phyloP scores from a whole-genome alignment of 2,113 vertebrate species.

The Triplophysa tibetana region DNA sequence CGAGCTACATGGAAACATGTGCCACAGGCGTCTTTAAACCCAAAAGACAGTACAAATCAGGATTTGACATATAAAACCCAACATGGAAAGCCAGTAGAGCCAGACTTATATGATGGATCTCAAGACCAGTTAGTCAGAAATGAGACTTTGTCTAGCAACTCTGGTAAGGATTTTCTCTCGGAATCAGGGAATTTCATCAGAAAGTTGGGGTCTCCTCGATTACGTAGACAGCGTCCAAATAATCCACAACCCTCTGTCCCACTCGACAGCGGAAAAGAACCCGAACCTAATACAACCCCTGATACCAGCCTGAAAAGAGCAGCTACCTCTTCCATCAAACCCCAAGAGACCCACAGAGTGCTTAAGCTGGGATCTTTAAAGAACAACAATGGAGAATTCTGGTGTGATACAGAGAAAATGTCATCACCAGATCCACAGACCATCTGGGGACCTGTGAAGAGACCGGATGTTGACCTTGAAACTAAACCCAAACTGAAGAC shows the following conservation, averaged over 20 bases:
- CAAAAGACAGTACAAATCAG: background rate
- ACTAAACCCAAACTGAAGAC: constrained; percentile 54
- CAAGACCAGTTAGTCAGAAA: constrained; percentile 20
- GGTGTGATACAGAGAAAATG: constrained; percentile 36
- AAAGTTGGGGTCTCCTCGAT: constrained; percentile 59
- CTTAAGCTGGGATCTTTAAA: constrained; percentile 64
- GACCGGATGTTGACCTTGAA: background rate
- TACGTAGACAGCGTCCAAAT: constrained; percentile 57
- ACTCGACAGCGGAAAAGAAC: background rate
- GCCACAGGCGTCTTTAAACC: background rate
- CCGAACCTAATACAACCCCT: constrained; percentile 57
- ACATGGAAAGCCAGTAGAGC: background rate
- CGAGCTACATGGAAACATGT: constrained; percentile 48
- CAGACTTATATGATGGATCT: constrained; percentile 37
- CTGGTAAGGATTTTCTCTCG: constrained; percentile 43
- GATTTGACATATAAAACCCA: background rate
- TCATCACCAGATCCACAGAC: constrained; percentile 51
- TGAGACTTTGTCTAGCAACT: constrained; percentile 40
- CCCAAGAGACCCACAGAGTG: constrained; percentile 52
- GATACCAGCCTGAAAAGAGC: constrained; percentile 50
- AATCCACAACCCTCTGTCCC: constrained; percentile 38
- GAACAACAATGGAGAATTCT: constrained; percentile 56
- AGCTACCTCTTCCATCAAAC: constrained; percentile 34
- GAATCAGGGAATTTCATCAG: constrained; percentile 51
- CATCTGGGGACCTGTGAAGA: constrained; percentile 62